Conservation (phyloP, 2,797 vertebrate genomes). For the Sparus aurata region DNA sequence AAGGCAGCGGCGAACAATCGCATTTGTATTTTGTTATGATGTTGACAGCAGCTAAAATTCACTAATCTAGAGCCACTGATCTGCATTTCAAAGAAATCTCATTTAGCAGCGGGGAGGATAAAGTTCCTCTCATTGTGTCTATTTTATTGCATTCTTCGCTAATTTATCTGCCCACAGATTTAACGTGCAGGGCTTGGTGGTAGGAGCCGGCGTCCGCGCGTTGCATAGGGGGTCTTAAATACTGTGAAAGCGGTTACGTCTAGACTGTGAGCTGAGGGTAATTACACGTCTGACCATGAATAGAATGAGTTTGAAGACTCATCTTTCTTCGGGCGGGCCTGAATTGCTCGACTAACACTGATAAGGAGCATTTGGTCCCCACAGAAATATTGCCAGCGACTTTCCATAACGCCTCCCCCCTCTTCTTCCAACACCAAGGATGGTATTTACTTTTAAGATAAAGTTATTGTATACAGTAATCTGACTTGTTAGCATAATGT, state of each 20-base stretch:
- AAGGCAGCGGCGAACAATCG: conserved; percentile 97
- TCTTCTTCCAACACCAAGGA: conserved; percentile 76
- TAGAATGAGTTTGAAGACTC: conserved; percentile 95
- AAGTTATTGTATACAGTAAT: conserved; percentile 92
- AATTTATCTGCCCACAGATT: conserved; percentile 99
- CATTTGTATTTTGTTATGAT: conserved; percentile 99
- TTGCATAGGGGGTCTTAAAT: conserved; percentile 95
- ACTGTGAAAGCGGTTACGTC: conserved; percentile 98
- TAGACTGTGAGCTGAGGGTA: conserved; percentile 98
- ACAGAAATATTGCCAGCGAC: conserved; percentile 86
- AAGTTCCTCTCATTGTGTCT: conserved; percentile 99
- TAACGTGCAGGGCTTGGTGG: conserved; percentile 86
- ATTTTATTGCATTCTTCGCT: conserved; percentile 98
- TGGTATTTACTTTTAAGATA: conserved; percentile 92
- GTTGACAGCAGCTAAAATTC: conserved; percentile 99
- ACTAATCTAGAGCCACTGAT: conserved; percentile 99
- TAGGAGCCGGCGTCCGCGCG: conserved; percentile 89
- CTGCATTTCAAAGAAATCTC: conserved; percentile 99
- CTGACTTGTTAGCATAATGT: conserved; percentile 91
- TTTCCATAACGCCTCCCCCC: conserved; percentile 78
- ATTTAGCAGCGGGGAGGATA: conserved; percentile 99
- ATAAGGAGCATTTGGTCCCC: conserved; percentile 87
- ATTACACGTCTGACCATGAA: conserved; percentile 99
- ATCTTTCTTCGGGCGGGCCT: conserved; percentile 92
- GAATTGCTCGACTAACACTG: conserved; percentile 92